Evolutionary conservation across 1,140 invertebrate species (phyloP), one percentile per base, ranked within the genome.

Genomic region (Drosophila kikkawai): DNA sequence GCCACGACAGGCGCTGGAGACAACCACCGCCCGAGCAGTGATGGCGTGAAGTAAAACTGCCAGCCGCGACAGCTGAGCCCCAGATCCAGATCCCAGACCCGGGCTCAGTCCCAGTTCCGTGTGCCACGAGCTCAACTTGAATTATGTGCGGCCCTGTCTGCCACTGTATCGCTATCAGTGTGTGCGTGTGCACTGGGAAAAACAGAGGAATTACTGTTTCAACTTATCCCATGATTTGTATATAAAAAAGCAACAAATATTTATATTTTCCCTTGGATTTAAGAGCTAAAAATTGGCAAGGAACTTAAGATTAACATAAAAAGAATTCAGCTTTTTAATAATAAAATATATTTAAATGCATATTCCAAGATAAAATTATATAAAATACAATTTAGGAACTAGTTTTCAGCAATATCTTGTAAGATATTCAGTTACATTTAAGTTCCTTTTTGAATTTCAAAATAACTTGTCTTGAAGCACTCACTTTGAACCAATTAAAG

Each of bases 41-140:
- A 61, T 78, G 83, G 84, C 83, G 83, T 87, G 83, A 87, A 87
- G 84, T 88, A 59, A 86, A 84, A 74, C 84, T 88, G 84, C 84
- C 84, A 87, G 84, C 70, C 82, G 65, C 85, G 84, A 88, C 84
- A 88, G 84, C 84, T 88, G 85, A 88, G 85, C 85, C 55, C 57
- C 57, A 69, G 64, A 70, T 70, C 57, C 66, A 56, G 74, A 82
- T 65, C 80, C 57, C 79, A 58, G 61, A 47, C 57, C 61, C 61
- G 48, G 61, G 39, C 59, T 64, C 74, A 65, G 80, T 68, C 63
- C 67, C 67, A 51, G 66, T 73, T 74, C 64, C 84, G 79, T 82
- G 84, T 87, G 84, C 84, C 84, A 88, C 64, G 73, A 87, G 77
- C 74, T 74, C 80, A 88, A 87, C 68, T 87, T 87, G 84, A 87